Evolutionary conservation across 1,140 invertebrate genomes (phyloP).

Genomic region (Procambarus virginalis): DNA sequence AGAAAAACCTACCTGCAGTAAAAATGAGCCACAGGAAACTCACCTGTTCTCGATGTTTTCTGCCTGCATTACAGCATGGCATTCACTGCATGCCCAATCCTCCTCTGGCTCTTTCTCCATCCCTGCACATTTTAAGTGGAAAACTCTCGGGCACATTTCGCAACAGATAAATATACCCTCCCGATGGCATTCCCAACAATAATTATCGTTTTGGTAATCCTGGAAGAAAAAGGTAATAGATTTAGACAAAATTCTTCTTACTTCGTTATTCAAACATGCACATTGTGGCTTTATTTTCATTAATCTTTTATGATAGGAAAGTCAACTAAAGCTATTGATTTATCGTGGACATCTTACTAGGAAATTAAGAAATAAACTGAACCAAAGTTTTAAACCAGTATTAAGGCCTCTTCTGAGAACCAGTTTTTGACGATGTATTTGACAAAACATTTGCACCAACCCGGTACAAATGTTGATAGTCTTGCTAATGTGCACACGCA

Average conservation of each 20-base stretch:
- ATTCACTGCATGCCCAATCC: slow-evolving; percentile 92
- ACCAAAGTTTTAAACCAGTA: too few relatives aligned
- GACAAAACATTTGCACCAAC: too few relatives aligned
- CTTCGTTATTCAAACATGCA: background rate
- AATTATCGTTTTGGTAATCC: slow-evolving; percentile 79
- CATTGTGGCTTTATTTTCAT: too few relatives aligned
- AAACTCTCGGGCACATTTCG: slow-evolving; percentile 88
- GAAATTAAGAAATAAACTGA: too few relatives aligned
- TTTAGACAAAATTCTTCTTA: background rate
- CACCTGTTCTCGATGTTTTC: slow-evolving; percentile 82
- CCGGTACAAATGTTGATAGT: too few relatives aligned
- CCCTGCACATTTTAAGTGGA: slow-evolving; percentile 85
- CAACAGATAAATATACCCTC: slow-evolving; percentile 82
- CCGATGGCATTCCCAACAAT: slow-evolving; percentile 91
- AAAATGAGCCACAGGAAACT: background rate
- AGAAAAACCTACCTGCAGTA: background rate
- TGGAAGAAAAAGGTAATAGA: background rate
- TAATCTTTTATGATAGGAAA: too few relatives aligned
- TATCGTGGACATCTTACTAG: too few relatives aligned
- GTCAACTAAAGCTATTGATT: too few relatives aligned
- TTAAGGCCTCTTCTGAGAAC: too few relatives aligned
- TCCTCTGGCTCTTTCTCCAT: slow-evolving; percentile 76
- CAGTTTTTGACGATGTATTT: too few relatives aligned
- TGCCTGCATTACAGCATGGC: slow-evolving; percentile 84
- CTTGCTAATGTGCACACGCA: too few relatives aligned